Evolutionary conservation across 2,113 vertebrate species (phyloP), one percentile per base, ranked within the genome.

Genomic region (Todiramphus saurophagus): DNA sequence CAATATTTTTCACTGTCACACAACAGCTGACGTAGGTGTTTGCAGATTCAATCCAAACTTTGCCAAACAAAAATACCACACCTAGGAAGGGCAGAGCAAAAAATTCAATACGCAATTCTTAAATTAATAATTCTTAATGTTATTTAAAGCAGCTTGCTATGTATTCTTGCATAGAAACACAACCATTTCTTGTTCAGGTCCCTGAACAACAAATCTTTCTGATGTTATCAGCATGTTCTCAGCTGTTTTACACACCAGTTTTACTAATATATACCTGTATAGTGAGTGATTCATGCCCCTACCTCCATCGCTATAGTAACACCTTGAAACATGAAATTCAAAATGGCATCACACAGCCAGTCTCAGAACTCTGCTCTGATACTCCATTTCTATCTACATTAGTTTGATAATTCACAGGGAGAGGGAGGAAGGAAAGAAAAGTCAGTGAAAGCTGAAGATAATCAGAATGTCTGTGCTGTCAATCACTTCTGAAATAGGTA

Each of bases 11-110:
- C 92, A 99, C 98, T 37, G 98, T 97, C 69, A 99, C 98, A 79
- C 99, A 99, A 98, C 99, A 99, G 98, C 99, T 99, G 92, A 99
- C 99, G 10, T 99, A 97, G 17, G 98, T 97, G 95, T 98, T 20
- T 21, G 98, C 99, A 5, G 98, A 98, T 97, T 99, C 98, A 27
- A 99, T 98, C 99, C 99, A 99, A 95, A 99, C 99, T 97, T 99
- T 99, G 81, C 99, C 99, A 96, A 99, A 99, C 79, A 99, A 98
- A 97, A 99, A 99, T 20, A 99, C 98, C 89, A 99, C 99, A 72
- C 99, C 99, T 99, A 91, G 82, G 48, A 83, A 87, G 24, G 89
- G 67, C 55, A 69, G 28, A 81, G 78, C 83, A 93, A n/a, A 58
- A 78, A 66, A 89, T 53, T 82, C 80, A 92, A 69, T 5, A 90